A percentile compares a stretch with the other conserved stretches of the same genome.
Conservation (phyloP, 2,113 vertebrate genomes). For the Lasiurus cinereus region DNA sequence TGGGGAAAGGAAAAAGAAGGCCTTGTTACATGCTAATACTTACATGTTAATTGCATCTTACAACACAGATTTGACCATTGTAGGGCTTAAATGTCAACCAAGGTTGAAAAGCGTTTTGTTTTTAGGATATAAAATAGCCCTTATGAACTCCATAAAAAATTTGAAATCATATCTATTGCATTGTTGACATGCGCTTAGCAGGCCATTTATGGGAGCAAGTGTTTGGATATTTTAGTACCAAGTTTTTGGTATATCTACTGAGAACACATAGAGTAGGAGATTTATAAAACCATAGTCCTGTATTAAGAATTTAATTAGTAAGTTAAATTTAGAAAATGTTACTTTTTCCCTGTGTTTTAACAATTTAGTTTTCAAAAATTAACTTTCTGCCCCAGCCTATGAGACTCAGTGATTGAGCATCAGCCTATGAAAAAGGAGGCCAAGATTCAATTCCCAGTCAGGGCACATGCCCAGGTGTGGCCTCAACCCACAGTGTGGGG, state of each 20-base stretch:
- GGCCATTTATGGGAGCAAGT: neutral
- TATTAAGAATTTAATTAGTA: neutral
- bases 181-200: neutral
- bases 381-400: neutral
- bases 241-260: neutral
- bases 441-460: no score
- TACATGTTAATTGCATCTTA: constrained; percentile 60
- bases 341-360: neutral
- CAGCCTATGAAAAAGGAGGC: no score
- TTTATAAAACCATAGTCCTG: neutral
- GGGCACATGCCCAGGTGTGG: no score
- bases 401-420: no score
- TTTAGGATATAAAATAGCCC: constrained; percentile 47
- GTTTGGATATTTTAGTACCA: neutral
- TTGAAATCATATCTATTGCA: neutral
- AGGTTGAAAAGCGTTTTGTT: constrained; percentile 31
- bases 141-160: constrained; percentile 40
- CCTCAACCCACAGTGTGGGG: no score
- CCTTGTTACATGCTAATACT: neutral
- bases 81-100: constrained; percentile 32
- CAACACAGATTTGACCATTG: constrained; percentile 37
- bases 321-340: neutral
- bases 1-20: neutral
- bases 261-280: neutral
- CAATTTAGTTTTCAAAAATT: neutral